Evolutionary conservation across 2,888 invertebrate genomes (phyloP), one percentile per base, ranked within the genome.

Genomic region (Campaea margaritaria): DNA sequence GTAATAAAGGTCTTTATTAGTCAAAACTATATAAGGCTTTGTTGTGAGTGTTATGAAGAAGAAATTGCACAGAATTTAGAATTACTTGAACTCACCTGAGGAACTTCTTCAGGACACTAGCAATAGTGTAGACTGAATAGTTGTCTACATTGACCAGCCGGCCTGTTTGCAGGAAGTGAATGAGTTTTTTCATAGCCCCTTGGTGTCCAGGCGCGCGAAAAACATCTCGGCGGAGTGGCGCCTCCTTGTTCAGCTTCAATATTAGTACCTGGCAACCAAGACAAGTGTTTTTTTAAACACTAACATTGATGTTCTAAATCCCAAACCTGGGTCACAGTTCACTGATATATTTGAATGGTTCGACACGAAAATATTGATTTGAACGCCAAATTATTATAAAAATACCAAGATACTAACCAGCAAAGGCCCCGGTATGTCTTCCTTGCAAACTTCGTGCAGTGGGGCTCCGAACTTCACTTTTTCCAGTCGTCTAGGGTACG

Each of bases 71-170:
- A n/a, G n/a, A n/a, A n/a, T n/a, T n/a, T n/a, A n/a, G n/a, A n/a
- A n/a, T n/a, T n/a, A n/a, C n/a, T n/a, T n/a, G n/a, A 46, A 49
- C 73, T 77, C 72, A 93, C 93, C 93, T 94, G 57, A 99, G 94
- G 92, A 99, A 99, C 92, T 99, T 99, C 93, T 99, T 99, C 66
- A 99, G 94, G 62, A 99, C 99, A 88, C 99, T 99, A 59, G 99
- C 99, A 79, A 99, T 98, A 27, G 99, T 99, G 89, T 99, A 99
- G 65, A 99, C 98, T 66, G 97, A 98, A 87, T 97, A 98, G 86
- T 98, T 98, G 84, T 97, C 97, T 80, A 98, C 97, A 89, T 98
- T 98, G 59, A 98, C 97, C 70, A 98, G 93, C 52, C 97, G 94
- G 41, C 98, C 98, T 62, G 96, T 96, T 88, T 97, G 97, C 69